Conservation (phyloP, 2,888 invertebrate species). For the Sicus ferrugineus region DNA sequence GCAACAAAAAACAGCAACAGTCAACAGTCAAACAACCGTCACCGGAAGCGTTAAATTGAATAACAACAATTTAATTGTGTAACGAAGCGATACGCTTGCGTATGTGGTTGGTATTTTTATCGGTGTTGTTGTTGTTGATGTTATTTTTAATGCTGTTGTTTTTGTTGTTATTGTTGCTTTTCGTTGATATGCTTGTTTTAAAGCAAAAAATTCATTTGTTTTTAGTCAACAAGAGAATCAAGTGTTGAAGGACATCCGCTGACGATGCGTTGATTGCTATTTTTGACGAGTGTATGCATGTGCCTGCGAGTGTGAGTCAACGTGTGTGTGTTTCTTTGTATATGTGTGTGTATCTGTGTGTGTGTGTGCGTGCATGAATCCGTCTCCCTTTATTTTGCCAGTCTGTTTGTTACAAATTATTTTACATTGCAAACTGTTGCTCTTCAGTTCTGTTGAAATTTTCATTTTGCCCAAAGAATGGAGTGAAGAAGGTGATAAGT, state of each 20-base stretch:
- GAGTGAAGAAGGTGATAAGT: too few relatives aligned
- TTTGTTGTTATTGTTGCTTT: background rate
- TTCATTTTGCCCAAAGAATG: background rate
- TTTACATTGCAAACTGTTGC: slow-evolving; percentile 18
- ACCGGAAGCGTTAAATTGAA: slow-evolving; percentile 29
- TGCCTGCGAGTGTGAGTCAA: background rate
- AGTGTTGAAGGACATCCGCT: slow-evolving; percentile 17
- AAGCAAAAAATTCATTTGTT: background rate
- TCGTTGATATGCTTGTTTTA: background rate
- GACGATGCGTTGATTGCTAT: background rate
- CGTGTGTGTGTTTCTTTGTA: background rate
- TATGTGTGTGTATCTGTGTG: too few relatives aligned
- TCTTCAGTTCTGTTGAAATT: background rate
- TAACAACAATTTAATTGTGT: slow-evolving; percentile 32
- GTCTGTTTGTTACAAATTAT: slow-evolving; percentile 3
- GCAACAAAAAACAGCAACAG: too few relatives aligned
- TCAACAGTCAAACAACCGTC: too few relatives aligned
- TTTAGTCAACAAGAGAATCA: background rate
- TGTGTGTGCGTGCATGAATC: background rate
- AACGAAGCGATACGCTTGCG: slow-evolving; percentile 3
- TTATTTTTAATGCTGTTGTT: background rate
- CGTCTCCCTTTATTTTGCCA: background rate
- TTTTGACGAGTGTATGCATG: background rate
- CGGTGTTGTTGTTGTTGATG: slow-evolving; percentile 2
- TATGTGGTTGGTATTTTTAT: background rate